Conservation (phyloP, 2,797 vertebrate genomes). For the Chloroceryle amazona region DNA sequence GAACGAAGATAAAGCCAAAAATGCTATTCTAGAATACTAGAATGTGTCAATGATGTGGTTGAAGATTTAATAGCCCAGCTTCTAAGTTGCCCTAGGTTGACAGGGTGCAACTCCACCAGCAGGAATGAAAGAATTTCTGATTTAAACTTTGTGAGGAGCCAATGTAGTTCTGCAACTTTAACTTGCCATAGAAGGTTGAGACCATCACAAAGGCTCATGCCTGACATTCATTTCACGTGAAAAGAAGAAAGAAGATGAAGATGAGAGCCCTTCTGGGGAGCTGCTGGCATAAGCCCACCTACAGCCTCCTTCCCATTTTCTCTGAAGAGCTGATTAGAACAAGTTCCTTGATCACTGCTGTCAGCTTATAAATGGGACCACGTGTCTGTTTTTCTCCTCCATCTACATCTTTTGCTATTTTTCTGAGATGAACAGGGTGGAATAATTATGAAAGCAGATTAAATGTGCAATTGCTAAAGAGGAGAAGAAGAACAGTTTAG, state of each 20-base stretch:
- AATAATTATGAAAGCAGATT: background rate
- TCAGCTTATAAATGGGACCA: background rate
- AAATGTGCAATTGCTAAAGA: background rate
- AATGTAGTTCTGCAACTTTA: accelerated
- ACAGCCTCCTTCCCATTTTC: background rate
- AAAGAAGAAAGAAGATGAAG: background rate
- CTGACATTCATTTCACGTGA: background rate
- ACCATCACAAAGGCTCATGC: background rate
- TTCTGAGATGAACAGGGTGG: background rate
- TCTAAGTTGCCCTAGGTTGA: background rate
- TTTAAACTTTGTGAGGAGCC: background rate
- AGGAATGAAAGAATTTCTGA: background rate
- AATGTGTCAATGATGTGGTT: background rate
- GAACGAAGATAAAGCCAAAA: background rate
- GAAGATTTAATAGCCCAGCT: background rate
- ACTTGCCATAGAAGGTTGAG: background rate
- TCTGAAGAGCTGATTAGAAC: background rate
- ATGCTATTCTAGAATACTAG: background rate
- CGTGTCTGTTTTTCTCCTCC: background rate
- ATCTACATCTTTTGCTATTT: background rate
- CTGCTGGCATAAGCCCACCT: background rate
- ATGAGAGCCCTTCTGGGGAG: background rate
- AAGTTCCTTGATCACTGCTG: background rate
- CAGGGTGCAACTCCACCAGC: background rate
- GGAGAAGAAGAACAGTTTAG: accelerated